These are phyloP conservation scores for Rhabdophis nuchalis DNA, from an alignment of 2,797 vertebrate genomes.

Conservation along the genomic window DNA sequence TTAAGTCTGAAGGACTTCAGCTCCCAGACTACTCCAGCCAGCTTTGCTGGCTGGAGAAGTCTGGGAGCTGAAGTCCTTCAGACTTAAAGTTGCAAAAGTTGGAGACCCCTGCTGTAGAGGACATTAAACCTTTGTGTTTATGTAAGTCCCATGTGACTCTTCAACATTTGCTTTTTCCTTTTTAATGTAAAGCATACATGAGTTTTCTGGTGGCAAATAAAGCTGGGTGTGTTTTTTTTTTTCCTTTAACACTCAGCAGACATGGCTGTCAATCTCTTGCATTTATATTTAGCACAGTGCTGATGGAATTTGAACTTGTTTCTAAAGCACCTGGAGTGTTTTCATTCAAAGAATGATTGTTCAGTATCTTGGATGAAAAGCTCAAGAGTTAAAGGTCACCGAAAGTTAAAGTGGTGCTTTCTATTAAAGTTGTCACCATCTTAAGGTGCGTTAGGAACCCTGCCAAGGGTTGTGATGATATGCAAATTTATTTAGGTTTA, in stretches of 20 bases:
- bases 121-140: background rate
- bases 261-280: background rate
- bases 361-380: background rate
- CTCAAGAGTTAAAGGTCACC: background rate
- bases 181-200: background rate
- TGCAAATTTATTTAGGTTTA: slow-evolving; percentile 31
- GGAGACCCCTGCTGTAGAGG: too few species aligned
- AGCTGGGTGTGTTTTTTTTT: background rate
- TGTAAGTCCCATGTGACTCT: background rate
- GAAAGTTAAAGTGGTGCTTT: background rate
- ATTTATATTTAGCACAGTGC: background rate
- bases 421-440: background rate
- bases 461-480: background rate
- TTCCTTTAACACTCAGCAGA: background rate
- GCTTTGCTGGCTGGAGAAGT: too few species aligned
- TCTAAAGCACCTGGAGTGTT: background rate
- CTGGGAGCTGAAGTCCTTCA: too few species aligned
- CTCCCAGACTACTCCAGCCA: too few species aligned
- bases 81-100: too few species aligned
- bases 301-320: background rate
- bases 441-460: background rate
- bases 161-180: background rate
- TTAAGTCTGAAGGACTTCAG: too few species aligned
- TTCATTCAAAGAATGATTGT: background rate
- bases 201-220: background rate